Percentiles rank a stretch among this genome's conserved stretches.
These are phyloP conservation scores for Bedellia somnulentella DNA, from an alignment of 2,888 invertebrate genomes.

Conservation along the genomic window DNA sequence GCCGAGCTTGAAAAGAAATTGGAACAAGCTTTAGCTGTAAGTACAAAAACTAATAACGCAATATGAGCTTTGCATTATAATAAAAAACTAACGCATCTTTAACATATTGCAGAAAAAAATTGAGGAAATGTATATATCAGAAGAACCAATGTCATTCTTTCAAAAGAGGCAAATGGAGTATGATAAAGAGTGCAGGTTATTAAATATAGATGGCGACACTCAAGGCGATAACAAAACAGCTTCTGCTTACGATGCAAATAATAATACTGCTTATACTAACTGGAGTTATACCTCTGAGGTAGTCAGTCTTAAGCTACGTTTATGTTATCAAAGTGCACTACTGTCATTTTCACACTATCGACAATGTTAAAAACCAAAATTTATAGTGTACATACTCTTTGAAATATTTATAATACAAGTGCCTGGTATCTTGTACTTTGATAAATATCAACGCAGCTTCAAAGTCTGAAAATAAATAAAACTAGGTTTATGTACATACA, in stretches of 20 bases:
- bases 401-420: too few relatives aligned
- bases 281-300: constrained; percentile 13
- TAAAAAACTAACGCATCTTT: too few relatives aligned
- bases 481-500: too few relatives aligned
- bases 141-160: constrained; percentile 48
- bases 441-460: too few relatives aligned
- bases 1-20: constrained; percentile 76
- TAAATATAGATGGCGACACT: constrained; percentile 39
- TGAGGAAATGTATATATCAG: constrained; percentile 27
- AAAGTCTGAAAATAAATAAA: too few relatives aligned
- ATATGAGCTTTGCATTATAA: neutral
- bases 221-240: constrained; percentile 29
- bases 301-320: too few relatives aligned
- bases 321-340: too few relatives aligned
- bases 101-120: constrained; percentile 33
- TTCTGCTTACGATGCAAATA: constrained; percentile 11
- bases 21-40: constrained; percentile 66
- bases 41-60: constrained; percentile 7
- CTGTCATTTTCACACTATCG: too few relatives aligned
- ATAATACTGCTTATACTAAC: constrained; percentile 27
- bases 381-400: too few relatives aligned
- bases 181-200: constrained; percentile 48
- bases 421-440: too few relatives aligned
- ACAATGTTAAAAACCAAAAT: too few relatives aligned
- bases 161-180: constrained; percentile 49